These are phyloP conservation scores for Mirounga angustirostris DNA, from an alignment of 2,113 vertebrate genomes.

Conservation along the genomic window DNA sequence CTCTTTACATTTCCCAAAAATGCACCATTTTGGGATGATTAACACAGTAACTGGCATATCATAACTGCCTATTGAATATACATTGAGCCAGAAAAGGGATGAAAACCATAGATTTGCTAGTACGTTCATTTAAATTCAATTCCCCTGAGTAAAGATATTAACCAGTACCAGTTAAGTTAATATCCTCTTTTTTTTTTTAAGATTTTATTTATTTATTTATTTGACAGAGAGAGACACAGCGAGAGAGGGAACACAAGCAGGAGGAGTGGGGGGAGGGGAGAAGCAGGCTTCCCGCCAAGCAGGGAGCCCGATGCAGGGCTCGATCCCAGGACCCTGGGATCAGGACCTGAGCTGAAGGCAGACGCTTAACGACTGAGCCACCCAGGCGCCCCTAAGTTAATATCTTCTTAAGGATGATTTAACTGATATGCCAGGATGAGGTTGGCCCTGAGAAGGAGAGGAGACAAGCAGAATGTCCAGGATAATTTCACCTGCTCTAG, in stretches of 20 bases:
- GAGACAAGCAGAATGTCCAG: background rate
- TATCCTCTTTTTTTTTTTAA: background rate
- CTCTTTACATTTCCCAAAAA: background rate
- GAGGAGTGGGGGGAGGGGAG: too few relatives aligned
- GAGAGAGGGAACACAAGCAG: too few relatives aligned
- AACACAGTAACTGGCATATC: background rate
- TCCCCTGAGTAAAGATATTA: background rate
- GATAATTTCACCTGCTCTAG: background rate
- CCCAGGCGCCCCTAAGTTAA: background rate
- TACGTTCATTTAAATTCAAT: slow-evolving; percentile 3
- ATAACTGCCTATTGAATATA: background rate
- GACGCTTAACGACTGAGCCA: too few relatives aligned
- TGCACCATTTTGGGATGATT: background rate
- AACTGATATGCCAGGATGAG: background rate
- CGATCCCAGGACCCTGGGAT: too few relatives aligned
- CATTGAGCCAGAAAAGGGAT: background rate
- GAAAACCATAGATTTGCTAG: background rate
- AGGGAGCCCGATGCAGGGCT: too few relatives aligned
- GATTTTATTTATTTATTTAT: too few relatives aligned
- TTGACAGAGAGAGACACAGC: too few relatives aligned
- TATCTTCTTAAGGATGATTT: background rate
- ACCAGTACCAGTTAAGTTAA: background rate
- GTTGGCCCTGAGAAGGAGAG: background rate
- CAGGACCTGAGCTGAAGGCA: too few relatives aligned
- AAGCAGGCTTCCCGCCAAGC: too few relatives aligned